Evolutionary conservation across 2,888 invertebrate genomes (phyloP).

Genomic region (Eupithecia abbreviata): DNA sequence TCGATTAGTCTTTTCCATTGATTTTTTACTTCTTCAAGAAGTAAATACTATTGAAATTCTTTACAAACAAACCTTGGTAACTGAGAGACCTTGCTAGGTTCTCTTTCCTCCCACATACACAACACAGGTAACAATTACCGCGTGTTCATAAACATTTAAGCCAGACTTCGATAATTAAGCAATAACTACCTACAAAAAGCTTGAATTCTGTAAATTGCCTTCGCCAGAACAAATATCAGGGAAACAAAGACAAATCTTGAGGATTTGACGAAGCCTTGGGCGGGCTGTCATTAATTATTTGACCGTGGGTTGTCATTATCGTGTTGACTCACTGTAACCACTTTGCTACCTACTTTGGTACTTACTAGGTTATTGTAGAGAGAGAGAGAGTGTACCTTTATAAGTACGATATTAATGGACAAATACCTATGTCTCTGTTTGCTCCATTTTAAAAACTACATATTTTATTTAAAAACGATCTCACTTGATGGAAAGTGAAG

Average conservation of each 20-base stretch:
- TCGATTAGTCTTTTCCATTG: not conserved
- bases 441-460: no score
- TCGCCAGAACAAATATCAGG: not conserved
- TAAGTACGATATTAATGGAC: no score
- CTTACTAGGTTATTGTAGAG: not conserved
- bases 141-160: conserved; percentile 8
- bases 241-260: conserved; percentile 1
- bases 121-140: not conserved
- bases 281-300: not conserved
- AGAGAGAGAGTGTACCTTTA: not conserved
- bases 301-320: not conserved
- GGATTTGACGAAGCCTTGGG: conserved; percentile 5
- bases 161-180: not conserved
- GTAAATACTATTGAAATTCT: not conserved
- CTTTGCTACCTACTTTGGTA: not conserved
- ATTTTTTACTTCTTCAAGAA: not conserved
- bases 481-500: no score
- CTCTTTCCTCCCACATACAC: conserved; percentile 3
- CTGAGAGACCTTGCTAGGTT: not conserved
- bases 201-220: conserved; percentile 3
- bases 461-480: no score
- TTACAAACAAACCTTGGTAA: not conserved
- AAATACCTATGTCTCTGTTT: no score
- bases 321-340: conserved; percentile 7
- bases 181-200: conserved; percentile 5